phyloP scores from a whole-genome alignment of 2,113 vertebrate species.

The Sturnus vulgaris region DNA sequence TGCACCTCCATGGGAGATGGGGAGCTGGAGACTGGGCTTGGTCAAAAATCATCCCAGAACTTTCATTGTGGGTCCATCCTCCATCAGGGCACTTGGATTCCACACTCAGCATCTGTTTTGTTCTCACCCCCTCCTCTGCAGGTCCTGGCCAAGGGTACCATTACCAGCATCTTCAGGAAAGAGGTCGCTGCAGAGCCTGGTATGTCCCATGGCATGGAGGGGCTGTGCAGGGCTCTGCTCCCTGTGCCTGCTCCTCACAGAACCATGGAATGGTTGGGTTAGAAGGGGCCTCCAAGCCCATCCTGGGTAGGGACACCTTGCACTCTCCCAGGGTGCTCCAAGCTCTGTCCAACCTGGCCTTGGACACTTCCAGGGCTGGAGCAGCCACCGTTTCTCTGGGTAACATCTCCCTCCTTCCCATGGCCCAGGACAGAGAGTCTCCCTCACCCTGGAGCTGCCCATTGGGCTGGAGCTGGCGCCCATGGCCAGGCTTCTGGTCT shows the following conservation, averaged over 20 bases:
- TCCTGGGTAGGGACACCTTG: background rate
- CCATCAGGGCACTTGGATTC: background rate
- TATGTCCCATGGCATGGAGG: accelerated
- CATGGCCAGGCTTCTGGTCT: background rate
- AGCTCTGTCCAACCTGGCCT: background rate
- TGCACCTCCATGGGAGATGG: background rate
- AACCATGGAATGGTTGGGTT: background rate
- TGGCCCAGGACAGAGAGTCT: background rate
- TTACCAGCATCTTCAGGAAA: background rate
- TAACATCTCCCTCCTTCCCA: background rate
- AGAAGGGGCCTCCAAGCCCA: background rate
- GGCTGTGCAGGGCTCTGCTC: background rate
- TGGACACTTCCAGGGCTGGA: background rate
- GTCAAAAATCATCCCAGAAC: background rate
- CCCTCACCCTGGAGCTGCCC: constrained; percentile 2
- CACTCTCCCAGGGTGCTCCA: background rate
- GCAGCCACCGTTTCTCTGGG: background rate
- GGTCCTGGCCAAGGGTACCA: constrained; percentile 21
- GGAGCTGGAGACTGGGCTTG: background rate
- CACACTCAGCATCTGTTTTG: accelerated
- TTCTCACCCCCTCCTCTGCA: background rate
- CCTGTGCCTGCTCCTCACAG: background rate
- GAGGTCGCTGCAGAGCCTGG: background rate
- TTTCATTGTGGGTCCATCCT: accelerated
- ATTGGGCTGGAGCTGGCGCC: background rate